phyloP scores from a whole-genome alignment of 2,797 vertebrate species.

The Syndactyla subalaris region DNA sequence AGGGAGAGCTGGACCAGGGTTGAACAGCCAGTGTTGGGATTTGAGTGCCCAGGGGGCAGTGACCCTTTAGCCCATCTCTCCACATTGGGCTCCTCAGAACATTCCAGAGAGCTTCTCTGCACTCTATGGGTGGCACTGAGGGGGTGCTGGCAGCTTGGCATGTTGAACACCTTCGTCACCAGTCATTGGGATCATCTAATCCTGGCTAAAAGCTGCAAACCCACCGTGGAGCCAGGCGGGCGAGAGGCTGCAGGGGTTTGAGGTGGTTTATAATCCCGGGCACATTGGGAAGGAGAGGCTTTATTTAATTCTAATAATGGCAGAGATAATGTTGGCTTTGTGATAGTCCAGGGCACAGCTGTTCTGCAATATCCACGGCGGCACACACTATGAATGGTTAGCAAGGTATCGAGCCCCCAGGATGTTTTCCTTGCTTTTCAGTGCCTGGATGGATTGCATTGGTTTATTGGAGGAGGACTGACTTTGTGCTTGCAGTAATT shows the following conservation, averaged over 20 bases:
- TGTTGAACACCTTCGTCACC: neutral
- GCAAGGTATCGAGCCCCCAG: neutral
- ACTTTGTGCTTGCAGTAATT: slow-evolving; percentile 65
- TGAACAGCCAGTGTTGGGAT: fast-evolving
- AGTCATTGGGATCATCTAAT: neutral
- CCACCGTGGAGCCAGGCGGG: neutral
- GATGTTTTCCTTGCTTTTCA: slow-evolving; percentile 24
- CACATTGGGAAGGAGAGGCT: neutral
- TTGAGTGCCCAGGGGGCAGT: fast-evolving
- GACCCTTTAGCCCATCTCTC: neutral
- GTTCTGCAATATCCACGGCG: neutral
- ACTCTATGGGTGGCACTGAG: neutral
- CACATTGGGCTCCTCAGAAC: neutral
- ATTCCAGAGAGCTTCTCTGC: neutral
- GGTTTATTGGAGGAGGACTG: slow-evolving; percentile 64
- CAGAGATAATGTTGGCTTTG: neutral
- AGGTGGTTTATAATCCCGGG: neutral
- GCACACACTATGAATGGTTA: slow-evolving; percentile 3
- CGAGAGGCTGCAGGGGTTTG: neutral
- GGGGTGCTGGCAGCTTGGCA: neutral
- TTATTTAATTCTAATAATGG: neutral
- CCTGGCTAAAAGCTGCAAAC: neutral
- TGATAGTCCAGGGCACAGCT: neutral
- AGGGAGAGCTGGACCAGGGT: neutral
- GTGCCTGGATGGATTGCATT: slow-evolving; percentile 22